These are phyloP conservation scores for Poeciliopsis gracilis DNA, from an alignment of 2,797 vertebrate species.

Conservation along the genomic window DNA sequence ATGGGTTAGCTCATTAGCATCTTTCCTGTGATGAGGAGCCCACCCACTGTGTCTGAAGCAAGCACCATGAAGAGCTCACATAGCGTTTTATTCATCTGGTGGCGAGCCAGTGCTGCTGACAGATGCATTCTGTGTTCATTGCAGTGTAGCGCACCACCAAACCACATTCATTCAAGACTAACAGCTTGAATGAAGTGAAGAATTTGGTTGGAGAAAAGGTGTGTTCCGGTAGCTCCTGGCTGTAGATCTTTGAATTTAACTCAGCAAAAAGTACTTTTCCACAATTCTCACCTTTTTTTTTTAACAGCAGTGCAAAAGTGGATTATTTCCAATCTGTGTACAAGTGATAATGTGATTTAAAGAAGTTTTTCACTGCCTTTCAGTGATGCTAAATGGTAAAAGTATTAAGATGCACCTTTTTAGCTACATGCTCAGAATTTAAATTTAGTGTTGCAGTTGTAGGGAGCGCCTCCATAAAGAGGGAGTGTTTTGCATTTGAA, in stretches of 20 bases:
- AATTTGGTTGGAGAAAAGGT: constrained; percentile 27
- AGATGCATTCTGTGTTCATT: constrained; percentile 58
- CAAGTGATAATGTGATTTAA: constrained; percentile 3
- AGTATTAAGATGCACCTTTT: background rate
- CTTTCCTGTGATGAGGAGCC: constrained; percentile 71
- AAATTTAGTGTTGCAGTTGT: constrained; percentile 4
- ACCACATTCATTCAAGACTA: constrained; percentile 50
- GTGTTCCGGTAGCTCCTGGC: constrained; percentile 17
- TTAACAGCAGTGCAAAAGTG: background rate
- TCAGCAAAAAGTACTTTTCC: background rate
- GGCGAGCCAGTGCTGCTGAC: constrained; percentile 62
- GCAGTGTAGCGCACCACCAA: constrained; percentile 36
- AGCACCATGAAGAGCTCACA: constrained; percentile 57
- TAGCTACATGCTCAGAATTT: background rate
- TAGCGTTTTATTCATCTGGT: constrained; percentile 70
- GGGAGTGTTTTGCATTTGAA: constrained; percentile 7
- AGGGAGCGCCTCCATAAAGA: background rate
- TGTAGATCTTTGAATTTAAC: constrained; percentile 3
- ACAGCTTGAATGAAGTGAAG: constrained; percentile 30
- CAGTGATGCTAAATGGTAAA: constrained; percentile 2
- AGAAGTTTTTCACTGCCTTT: background rate
- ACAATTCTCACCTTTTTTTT: background rate
- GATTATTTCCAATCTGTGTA: background rate
- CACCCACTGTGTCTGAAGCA: constrained; percentile 72
- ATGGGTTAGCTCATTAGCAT: constrained; percentile 74